phyloP scores from a whole-genome alignment of 1,140 invertebrate genomes.

The Drosophila aff. region DNA sequence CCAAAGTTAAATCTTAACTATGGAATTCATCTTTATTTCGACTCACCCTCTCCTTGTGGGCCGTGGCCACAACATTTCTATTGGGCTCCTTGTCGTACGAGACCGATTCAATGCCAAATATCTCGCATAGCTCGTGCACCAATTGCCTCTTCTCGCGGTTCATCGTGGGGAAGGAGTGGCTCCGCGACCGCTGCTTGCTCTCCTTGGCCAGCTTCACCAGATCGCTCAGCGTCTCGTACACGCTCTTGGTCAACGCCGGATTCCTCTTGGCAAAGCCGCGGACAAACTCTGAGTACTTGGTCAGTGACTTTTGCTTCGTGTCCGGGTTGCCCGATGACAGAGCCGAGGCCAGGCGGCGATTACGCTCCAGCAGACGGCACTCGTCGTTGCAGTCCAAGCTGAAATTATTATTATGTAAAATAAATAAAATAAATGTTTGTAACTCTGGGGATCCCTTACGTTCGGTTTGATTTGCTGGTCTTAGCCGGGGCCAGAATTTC shows the following conservation, averaged over 20 bases:
- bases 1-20: background rate
- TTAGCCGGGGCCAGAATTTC: slow-evolving; percentile 87
- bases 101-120: slow-evolving; percentile 96
- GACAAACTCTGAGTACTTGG: slow-evolving; percentile 94
- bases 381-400: slow-evolving; percentile 96
- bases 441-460: slow-evolving; percentile 76
- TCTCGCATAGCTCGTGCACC: slow-evolving; percentile 96
- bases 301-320: slow-evolving; percentile 90
- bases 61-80: slow-evolving; percentile 96
- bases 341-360: slow-evolving; percentile 93
- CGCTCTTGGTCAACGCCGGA: slow-evolving; percentile 91
- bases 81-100: slow-evolving; percentile 98
- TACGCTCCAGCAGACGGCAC: slow-evolving; percentile 94
- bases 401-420: background rate
- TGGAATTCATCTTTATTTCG: background rate
- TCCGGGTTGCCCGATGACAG: slow-evolving; percentile 94
- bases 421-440: background rate
- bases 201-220: slow-evolving; percentile 95
- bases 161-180: slow-evolving; percentile 96
- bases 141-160: slow-evolving; percentile 95
- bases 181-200: slow-evolving; percentile 93
- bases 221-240: slow-evolving; percentile 94
- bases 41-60: slow-evolving; percentile 91
- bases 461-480: slow-evolving; percentile 85
- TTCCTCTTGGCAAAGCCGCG: slow-evolving; percentile 94